phyloP scores from a whole-genome alignment of 2,888 invertebrate genomes.

The Euphydryas editha region DNA sequence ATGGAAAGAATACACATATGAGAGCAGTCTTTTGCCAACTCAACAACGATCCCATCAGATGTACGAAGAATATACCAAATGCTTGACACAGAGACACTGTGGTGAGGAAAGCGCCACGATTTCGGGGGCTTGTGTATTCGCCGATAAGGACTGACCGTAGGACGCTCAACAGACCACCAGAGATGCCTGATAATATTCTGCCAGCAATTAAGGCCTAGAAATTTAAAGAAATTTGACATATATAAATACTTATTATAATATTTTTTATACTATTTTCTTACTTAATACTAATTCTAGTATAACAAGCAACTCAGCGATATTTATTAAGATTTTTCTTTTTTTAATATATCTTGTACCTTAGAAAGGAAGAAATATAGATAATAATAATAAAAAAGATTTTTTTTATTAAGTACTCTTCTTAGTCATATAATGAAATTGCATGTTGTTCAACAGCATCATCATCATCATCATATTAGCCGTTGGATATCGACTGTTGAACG shows the following conservation, averaged over 20 bases:
- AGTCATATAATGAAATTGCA: no score
- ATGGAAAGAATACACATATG: conserved; percentile 69
- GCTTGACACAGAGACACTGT: conserved; percentile 83
- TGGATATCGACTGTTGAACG: no score
- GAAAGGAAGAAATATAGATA: no score
- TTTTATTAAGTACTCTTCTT: no score
- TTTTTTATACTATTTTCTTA: not conserved
- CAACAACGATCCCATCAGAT: conserved; percentile 83
- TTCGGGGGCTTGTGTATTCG: conserved; percentile 83
- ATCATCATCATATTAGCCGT: no score
- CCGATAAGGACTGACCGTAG: conserved; percentile 79
- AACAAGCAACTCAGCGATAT: not conserved
- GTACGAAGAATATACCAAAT: conserved; percentile 84
- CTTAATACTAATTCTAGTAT: not conserved
- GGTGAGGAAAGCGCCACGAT: conserved; percentile 85
- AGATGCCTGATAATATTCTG: conserved; percentile 66
- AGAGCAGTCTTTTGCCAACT: conserved; percentile 82
- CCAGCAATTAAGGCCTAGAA: conserved; percentile 60
- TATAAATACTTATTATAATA: not conserved
- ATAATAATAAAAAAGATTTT: no score
- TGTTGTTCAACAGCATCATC: no score
- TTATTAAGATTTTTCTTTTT: no score
- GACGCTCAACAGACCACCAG: conserved; percentile 78
- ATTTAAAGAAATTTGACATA: not conserved
- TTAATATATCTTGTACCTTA: no score